A percentile compares a stretch with the other conserved stretches of the same genome.
Conservation (phyloP, 2,797 vertebrate species). For the Pampus argenteus region DNA sequence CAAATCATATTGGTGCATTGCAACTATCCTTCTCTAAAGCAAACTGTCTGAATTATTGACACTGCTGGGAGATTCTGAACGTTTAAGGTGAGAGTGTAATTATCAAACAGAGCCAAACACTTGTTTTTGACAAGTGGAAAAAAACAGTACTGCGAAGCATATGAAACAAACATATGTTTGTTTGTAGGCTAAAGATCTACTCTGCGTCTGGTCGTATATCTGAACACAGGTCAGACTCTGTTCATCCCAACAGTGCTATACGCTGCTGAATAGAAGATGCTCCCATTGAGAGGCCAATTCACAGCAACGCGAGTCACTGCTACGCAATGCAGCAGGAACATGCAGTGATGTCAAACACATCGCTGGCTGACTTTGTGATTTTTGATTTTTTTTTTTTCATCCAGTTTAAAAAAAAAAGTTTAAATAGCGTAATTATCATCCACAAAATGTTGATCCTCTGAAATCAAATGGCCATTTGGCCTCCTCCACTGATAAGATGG, state of each 20-base stretch:
- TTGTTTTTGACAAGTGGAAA: background rate
- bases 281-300: slow-evolving; percentile 46
- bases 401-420: slow-evolving; percentile 26
- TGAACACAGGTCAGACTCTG: slow-evolving; percentile 27
- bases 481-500: slow-evolving; percentile 45
- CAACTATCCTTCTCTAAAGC: background rate
- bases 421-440: slow-evolving; percentile 55
- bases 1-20: slow-evolving; percentile 3
- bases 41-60: background rate
- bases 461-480: slow-evolving; percentile 27
- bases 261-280: slow-evolving; percentile 53
- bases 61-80: background rate
- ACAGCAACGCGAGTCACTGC: slow-evolving; percentile 30
- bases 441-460: slow-evolving; percentile 60
- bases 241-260: slow-evolving; percentile 28
- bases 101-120: background rate
- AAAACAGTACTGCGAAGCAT: too few relatives aligned
- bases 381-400: slow-evolving; percentile 13
- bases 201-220: too few relatives aligned
- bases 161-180: too few relatives aligned
- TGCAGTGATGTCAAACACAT: slow-evolving; percentile 23
- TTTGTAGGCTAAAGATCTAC: too few relatives aligned
- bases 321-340: slow-evolving; percentile 6
- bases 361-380: slow-evolving; percentile 9
- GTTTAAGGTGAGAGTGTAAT: background rate